Percentiles rank a stretch among this genome's conserved stretches.
Conservation (phyloP, 2,113 vertebrate species). For the Gnathonemus longibarbis region DNA sequence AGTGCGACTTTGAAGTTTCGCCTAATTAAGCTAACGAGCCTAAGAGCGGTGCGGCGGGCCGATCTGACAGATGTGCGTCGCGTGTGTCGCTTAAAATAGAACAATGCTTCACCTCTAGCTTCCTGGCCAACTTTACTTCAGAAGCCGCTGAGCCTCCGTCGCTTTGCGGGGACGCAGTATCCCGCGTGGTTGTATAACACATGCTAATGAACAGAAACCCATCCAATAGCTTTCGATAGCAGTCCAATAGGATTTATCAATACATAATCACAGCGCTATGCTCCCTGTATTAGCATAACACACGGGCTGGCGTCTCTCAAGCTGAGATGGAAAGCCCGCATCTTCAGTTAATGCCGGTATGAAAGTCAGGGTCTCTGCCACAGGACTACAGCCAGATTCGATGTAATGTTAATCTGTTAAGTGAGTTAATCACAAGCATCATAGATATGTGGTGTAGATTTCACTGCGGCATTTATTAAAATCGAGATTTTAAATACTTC, state of each 20-base stretch:
- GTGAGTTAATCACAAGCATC: not conserved
- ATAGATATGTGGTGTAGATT: not conserved
- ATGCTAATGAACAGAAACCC: not conserved
- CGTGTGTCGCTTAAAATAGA: not conserved
- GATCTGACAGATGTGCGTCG: conserved; percentile 40
- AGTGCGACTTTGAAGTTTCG: conserved; percentile 51
- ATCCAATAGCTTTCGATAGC: not conserved
- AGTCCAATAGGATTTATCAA: conserved; percentile 18
- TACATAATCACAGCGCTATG: not conserved
- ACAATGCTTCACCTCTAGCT: not conserved
- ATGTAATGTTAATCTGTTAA: not conserved
- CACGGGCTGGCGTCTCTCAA: not conserved
- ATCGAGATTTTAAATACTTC: not conserved
- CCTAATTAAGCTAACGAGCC: conserved; percentile 59
- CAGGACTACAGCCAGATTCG: not conserved
- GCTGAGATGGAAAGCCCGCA: not conserved
- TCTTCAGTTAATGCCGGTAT: conserved; percentile 7
- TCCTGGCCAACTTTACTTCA: not conserved
- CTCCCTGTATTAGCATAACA: not conserved
- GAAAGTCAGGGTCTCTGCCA: not conserved
- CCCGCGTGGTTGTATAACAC: not conserved
- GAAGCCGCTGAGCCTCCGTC: too few species aligned
- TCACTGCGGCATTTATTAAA: not conserved
- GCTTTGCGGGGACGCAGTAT: not conserved
- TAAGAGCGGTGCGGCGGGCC: conserved; percentile 41